These are phyloP conservation scores for Chalcis sispes DNA, from an alignment of 2,888 invertebrate species.

Conservation along the genomic window DNA sequence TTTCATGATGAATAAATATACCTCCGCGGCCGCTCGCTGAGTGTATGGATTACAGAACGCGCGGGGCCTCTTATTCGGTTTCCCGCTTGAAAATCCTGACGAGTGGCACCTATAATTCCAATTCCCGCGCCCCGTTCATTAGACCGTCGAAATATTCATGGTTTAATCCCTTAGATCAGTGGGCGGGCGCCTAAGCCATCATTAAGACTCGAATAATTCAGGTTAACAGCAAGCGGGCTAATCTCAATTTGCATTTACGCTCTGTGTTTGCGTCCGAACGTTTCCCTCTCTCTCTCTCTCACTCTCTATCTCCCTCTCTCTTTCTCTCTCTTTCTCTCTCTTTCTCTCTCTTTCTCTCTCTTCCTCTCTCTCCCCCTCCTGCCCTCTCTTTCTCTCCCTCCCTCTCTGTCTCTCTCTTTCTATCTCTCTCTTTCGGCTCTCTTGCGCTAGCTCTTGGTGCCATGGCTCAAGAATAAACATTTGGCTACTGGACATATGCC, in stretches of 20 bases:
- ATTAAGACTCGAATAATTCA: conserved; percentile 77
- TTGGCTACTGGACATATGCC: conserved; percentile 61
- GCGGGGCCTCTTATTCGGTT: conserved; percentile 40
- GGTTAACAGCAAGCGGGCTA: conserved; percentile 74
- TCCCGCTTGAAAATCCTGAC: conserved; percentile 63
- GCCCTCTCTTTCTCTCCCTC: neutral
- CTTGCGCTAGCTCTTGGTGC: conserved; percentile 29
- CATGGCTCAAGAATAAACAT: conserved; percentile 70
- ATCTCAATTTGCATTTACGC: conserved; percentile 76
- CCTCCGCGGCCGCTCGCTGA: conserved; percentile 7
- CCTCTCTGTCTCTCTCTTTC: too few species aligned
- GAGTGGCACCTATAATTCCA: conserved; percentile 64
- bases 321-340: neutral
- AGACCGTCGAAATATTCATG: conserved; percentile 74
- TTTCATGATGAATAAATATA: conserved; percentile 51
- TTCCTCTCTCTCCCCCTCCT: neutral
- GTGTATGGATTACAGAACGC: conserved; percentile 52
- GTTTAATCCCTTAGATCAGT: conserved; percentile 76
- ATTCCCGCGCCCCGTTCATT: conserved; percentile 68
- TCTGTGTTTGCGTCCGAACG: conserved; percentile 52
- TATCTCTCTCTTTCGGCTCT: neutral
- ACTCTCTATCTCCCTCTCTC: conserved; percentile 7
- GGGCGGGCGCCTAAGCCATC: conserved; percentile 74
- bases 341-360: neutral
- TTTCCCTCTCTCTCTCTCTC: neutral